Evolutionary conservation across 2,113 vertebrate genomes (phyloP), one percentile per base, ranked within the genome.

Genomic region (Genyomyrus donnyi): DNA sequence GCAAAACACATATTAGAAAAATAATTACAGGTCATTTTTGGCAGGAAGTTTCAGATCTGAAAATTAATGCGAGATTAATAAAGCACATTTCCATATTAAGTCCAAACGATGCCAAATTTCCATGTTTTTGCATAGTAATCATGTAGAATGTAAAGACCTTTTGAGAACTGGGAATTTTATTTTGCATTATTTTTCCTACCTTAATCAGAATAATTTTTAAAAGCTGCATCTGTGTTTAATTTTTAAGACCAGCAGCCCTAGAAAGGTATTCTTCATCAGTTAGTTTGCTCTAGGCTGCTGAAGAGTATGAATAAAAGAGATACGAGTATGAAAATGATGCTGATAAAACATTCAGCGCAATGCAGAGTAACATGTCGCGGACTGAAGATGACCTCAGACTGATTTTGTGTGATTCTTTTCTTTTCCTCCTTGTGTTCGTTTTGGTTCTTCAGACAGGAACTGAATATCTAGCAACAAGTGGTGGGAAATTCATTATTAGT

Each of bases 371-470:
- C 92, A 91, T 92, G 92, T 93, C 92, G 93, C 90, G 88, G 91
- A 92, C 93, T 89, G 92, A 92, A 90, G 91, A 90, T 89, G 90
- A 91, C 91, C 93, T 93, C 89, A 93, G 93, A 95, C 94, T 94
- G 93, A 95, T 95, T 96, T 94, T 94, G 90, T 92, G 94, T 93
- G 93, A 89, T 88, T 94, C 91, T 92, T 87, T 91, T 92, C 92
- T 91, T 88, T 91, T 91, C 92, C 91, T 90, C 56, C 31, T 87
- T n/a, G 17, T 85, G 15, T 15, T 80, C 42, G 10, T 94, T 94
- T 94, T 91, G 91, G 21, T 93, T 80, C 74, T 94, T 95, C 88
- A 92, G 93, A 90, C 95, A 94, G 91, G 86, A 52, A 93, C 42
- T 83, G 42, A 48, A 48, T 48, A n/a, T 48, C 83, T 48, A 42